Evolutionary conservation across 2,888 invertebrate genomes (phyloP), one percentile per base, ranked within the genome.

Genomic region (Orchesellides sinensis): DNA sequence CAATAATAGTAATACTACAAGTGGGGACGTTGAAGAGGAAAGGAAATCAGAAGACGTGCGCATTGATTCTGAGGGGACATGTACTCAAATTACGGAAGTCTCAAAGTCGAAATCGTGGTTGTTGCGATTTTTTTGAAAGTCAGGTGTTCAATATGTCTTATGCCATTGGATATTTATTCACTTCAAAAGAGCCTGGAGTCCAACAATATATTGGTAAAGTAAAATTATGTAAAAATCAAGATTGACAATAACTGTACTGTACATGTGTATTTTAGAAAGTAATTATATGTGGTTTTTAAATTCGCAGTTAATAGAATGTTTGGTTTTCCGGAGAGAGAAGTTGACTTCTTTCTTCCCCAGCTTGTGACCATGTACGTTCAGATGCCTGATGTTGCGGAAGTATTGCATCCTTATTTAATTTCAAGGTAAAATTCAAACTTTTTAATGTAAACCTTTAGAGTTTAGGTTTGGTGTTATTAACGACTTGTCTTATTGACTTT

Each of bases 351-450:
- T 91, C 93, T 99, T 90, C 99, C 99, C 63, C 99, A 99, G 91
- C 91, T 99, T 89, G 95, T 99, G 89, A 97, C 97, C 89, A 97
- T 99, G 96, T 99, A 98, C 90, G 96, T 99, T 91, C 98, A 98
- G 92, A 97, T 98, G 94, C 95, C 95, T 89, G 98, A 98, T 90
- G 94, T 98, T 88, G 98, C 99, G 74, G 98, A 99, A 92, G 96
- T 96, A 87, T 92, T 96, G 78, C 95, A 96, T 91, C 94, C 95
- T 5, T 96, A 96, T 90, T 91, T 96, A 83, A 93, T 95, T 35
- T 92, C 94, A 91, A 94, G 96, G 95, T 95, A 90, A 90, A 91
- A 89, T 65, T 2, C 32, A 40, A 40, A n/a, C 2, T 2, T 1
- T 40, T 40, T n/a, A n/a, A n/a, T n/a, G n/a, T n/a, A n/a, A n/a